Evolutionary conservation across 2,888 invertebrate genomes (phyloP), one percentile per base, ranked within the genome.

Genomic region (Bombylius major): DNA sequence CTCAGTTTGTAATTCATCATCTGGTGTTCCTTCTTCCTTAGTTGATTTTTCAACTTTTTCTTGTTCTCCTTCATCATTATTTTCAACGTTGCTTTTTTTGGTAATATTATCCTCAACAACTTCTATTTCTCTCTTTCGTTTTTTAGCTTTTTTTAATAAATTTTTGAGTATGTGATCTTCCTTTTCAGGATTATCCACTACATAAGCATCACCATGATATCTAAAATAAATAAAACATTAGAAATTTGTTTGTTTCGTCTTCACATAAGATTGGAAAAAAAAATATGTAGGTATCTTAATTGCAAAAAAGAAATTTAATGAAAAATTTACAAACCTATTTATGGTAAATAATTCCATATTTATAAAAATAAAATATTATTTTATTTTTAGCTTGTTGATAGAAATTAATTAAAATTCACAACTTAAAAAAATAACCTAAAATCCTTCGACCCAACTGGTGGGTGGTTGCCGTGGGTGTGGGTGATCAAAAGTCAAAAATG

Each of bases 261-360:
- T 8, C 9, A 36, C 6, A 8, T 36, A 36, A 8, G 4, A 36
- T 36, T 6, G 9, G 9, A 36, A 36, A 8, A 36, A 8, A 1
- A 8, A 36, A 8, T 36, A 36, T 4, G 4, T 36, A n/a, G n/a
- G 1, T 9, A 36, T 4, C n/a, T 44, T 32, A 23, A 23, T 23
- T 23, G 23, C 23, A 23, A 23, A 23, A 23, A 9, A 32, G 13
- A 8, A 44, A 49, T 32, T 44, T 31, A 4, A 32, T 36, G 36
- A 6, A 49, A 11, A 4, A 11, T 8, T 13, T 50, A 50, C 47
- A 23, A 23, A 86, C 86, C 86, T 80, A 66, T 86, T 83, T 54
- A 86, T 79, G 60, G 84, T 78, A 67, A 86, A 86, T 62, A 86
- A 76, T 73, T 84, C 84, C 86, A 86, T 85, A 62, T 49, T 55